Percentiles rank a stretch among this genome's conserved stretches.
Evolutionary conservation across 2,113 vertebrate genomes (phyloP).

Genomic region (Percina caprodes): DNA sequence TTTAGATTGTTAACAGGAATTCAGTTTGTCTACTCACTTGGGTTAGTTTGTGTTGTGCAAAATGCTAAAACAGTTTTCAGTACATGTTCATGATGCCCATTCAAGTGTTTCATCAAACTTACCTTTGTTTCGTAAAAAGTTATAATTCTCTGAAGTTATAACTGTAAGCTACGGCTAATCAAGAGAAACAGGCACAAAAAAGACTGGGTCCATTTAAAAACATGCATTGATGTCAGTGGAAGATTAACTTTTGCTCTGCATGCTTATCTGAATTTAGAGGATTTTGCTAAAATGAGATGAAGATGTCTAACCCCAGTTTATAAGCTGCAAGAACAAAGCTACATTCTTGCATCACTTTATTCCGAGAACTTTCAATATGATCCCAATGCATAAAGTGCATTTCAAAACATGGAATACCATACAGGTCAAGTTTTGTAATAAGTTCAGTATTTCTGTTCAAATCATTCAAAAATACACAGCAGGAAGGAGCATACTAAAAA

Average conservation of each 20-base stretch:
- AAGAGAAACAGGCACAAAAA: constrained; percentile 70
- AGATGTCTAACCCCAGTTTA: constrained; percentile 41
- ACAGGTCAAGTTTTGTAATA: constrained; percentile 63
- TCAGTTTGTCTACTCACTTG: constrained; percentile 5
- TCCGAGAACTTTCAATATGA: constrained; percentile 19
- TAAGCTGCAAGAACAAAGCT: constrained; percentile 47
- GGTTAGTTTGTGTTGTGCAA: constrained; percentile 66
- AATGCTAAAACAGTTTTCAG: constrained; percentile 54
- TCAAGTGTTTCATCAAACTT: constrained; percentile 55
- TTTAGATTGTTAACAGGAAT: constrained; percentile 20
- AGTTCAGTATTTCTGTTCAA: constrained; percentile 32
- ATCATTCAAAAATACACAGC: constrained; percentile 63
- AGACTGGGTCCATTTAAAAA: constrained; percentile 49
- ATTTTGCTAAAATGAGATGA: constrained; percentile 42
- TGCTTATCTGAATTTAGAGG: constrained; percentile 59
- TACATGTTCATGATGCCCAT: constrained; percentile 39
- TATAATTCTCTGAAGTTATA: constrained; percentile 35
- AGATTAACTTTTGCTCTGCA: constrained; percentile 57
- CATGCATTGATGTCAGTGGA: constrained; percentile 67
- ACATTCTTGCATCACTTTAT: not conserved
- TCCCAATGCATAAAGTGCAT: constrained; percentile 22
- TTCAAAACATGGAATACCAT: constrained; percentile 32
- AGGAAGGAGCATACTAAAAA: constrained; percentile 36
- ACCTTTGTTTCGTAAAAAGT: constrained; percentile 35
- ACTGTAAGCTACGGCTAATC: constrained; percentile 57